phyloP scores from a whole-genome alignment of 1,140 invertebrate species.

The Lithobius niger region DNA sequence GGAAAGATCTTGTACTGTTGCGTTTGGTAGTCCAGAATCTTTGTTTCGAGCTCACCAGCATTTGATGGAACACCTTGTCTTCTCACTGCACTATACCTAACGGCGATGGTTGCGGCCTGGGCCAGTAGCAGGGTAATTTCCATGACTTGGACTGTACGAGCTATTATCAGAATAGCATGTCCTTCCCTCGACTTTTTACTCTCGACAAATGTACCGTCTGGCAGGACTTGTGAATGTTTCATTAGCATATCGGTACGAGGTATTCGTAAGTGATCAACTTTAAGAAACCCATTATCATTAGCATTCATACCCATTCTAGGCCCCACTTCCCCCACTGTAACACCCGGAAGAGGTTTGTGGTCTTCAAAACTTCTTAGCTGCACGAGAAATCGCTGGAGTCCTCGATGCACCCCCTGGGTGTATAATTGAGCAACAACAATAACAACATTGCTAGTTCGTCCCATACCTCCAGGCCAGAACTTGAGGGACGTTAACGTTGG shows the following conservation, averaged over 20 bases:
- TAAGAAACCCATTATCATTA: constrained; percentile 82
- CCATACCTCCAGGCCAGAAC: constrained; percentile 93
- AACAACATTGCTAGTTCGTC: constrained; percentile 85
- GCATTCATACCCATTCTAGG: constrained; percentile 79
- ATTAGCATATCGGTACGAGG: constrained; percentile 79
- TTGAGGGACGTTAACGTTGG: constrained; percentile 82
- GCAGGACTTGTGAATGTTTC: constrained; percentile 58
- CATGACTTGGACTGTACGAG: constrained; percentile 47
- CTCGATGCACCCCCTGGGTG: constrained; percentile 65
- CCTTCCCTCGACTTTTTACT: constrained; percentile 70
- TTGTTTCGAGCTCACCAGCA: too few species aligned
- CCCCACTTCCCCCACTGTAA: constrained; percentile 82
- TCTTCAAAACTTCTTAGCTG: constrained; percentile 75
- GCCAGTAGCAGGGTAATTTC: constrained; percentile 25
- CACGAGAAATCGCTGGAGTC: constrained; percentile 85
- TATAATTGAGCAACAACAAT: constrained; percentile 73
- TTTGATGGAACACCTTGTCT: too few species aligned
- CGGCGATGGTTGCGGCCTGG: too few species aligned
- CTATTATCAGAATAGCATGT: constrained; percentile 91
- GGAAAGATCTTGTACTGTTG: constrained; percentile 86
- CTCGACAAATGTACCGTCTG: constrained; percentile 80
- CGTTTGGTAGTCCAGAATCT: constrained; percentile 83
- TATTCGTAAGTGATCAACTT: constrained; percentile 70
- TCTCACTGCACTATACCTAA: too few species aligned
- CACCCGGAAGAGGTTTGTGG: constrained; percentile 65